A percentile compares a stretch with the other conserved stretches of the same genome.
These are phyloP conservation scores for Leptothorax acervorum DNA, from an alignment of 2,888 invertebrate species.

Conservation along the genomic window DNA sequence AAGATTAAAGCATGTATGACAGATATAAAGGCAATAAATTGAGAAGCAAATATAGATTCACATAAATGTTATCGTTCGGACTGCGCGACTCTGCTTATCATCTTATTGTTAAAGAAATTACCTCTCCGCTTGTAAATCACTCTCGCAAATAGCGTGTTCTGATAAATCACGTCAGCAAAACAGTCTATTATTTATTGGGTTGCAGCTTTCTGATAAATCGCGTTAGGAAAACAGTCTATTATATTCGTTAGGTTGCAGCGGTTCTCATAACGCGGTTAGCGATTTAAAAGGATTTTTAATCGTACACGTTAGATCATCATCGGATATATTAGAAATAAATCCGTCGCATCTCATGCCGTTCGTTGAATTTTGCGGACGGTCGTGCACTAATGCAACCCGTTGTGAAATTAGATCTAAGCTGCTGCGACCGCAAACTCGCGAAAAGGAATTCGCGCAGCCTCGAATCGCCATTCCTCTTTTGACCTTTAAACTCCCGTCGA, in stretches of 20 bases:
- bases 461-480: conserved; percentile 35
- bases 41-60: conserved; percentile 3
- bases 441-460: conserved; percentile 26
- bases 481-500: conserved; percentile 46
- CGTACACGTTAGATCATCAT: not conserved
- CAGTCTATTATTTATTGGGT: not conserved
- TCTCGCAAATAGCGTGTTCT: conserved; percentile 15
- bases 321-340: conserved; percentile 5
- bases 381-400: not conserved
- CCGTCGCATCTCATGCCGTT: not conserved
- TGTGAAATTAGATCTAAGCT: conserved; percentile 30
- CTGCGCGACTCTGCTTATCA: conserved; percentile 15
- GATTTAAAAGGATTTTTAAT: not conserved
- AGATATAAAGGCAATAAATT: not conserved
- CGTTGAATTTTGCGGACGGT: not conserved
- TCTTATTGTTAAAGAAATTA: conserved; percentile 14
- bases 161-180: conserved; percentile 27
- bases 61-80: not conserved
- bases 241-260: not conserved
- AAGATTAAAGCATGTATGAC: not conserved
- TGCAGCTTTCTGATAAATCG: conserved; percentile 23
- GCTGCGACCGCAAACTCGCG: conserved; percentile 27
- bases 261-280: not conserved
- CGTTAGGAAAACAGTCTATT: conserved; percentile 18
- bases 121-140: conserved; percentile 20